Evolutionary conservation across 2,797 vertebrate genomes (phyloP).

Genomic region (Lepilemur ruficaudatus): DNA sequence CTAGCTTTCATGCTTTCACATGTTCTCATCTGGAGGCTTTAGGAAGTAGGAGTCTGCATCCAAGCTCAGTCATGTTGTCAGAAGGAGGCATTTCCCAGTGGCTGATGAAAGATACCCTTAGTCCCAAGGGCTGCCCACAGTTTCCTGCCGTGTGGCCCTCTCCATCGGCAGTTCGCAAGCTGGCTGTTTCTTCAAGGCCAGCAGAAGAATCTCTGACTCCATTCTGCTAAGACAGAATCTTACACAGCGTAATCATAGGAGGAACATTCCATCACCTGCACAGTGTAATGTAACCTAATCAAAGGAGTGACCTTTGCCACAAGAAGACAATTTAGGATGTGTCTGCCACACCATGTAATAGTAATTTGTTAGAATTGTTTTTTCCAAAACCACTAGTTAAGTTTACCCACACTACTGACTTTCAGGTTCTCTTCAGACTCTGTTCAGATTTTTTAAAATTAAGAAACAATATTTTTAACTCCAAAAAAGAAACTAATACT

Average conservation of each 20-base stretch:
- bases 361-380: neutral
- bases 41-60: neutral
- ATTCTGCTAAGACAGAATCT: neutral
- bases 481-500: neutral
- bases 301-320: neutral
- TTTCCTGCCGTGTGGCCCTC: neutral
- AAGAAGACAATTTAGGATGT: neutral
- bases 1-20: neutral
- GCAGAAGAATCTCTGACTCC: neutral
- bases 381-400: neutral
- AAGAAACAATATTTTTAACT: constrained; percentile 22
- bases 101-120: neutral
- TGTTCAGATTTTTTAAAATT: neutral
- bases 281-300: neutral
- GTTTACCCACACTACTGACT: neutral
- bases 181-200: neutral
- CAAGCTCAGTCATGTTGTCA: neutral
- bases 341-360: neutral
- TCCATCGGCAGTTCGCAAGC: neutral
- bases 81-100: neutral
- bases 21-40: neutral
- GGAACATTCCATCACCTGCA: neutral
- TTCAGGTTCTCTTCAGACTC: neutral
- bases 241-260: neutral
- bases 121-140: neutral